phyloP scores from a whole-genome alignment of 2,888 invertebrate genomes.

The Idaea dimidiata region DNA sequence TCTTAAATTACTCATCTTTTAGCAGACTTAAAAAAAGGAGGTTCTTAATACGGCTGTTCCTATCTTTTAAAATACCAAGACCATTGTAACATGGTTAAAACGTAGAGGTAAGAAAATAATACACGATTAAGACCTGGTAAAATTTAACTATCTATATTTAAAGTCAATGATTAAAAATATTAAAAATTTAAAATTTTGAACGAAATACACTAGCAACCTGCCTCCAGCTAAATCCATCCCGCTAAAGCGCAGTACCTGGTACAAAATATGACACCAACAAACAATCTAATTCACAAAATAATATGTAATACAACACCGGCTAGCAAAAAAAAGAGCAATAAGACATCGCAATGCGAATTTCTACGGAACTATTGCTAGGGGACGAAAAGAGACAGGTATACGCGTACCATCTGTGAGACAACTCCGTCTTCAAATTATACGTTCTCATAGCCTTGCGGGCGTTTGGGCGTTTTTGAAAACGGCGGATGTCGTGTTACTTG shows the following conservation, averaged over 20 bases:
- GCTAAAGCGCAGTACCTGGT: constrained; percentile 53
- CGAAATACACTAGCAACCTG: constrained; percentile 50
- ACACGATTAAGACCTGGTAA: too few species aligned
- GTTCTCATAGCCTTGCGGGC: constrained; percentile 80
- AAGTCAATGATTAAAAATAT: too few species aligned
- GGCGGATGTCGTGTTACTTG: constrained; percentile 30
- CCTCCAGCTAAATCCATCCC: constrained; percentile 55
- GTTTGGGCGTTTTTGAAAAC: constrained; percentile 36
- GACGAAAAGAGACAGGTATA: constrained; percentile 58
- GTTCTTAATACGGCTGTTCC: too few species aligned
- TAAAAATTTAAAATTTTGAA: not conserved
- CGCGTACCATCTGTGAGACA: constrained; percentile 37
- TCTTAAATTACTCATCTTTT: too few species aligned
- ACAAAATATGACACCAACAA: constrained; percentile 71
- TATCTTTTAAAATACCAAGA: too few species aligned
- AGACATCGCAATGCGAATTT: constrained; percentile 58
- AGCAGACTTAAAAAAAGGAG: too few species aligned
- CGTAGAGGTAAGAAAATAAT: too few species aligned
- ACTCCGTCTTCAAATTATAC: constrained; percentile 79
- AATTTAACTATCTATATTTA: too few species aligned
- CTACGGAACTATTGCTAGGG: constrained; percentile 44
- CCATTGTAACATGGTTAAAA: too few species aligned
- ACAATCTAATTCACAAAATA: constrained; percentile 80
- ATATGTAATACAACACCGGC: constrained; percentile 75
- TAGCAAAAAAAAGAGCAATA: constrained; percentile 76